These are phyloP conservation scores for Pelagia noctiluca DNA, from an alignment of 30 jellyfish, hydroid and myxozoan genomes.

Conservation along the genomic window DNA sequence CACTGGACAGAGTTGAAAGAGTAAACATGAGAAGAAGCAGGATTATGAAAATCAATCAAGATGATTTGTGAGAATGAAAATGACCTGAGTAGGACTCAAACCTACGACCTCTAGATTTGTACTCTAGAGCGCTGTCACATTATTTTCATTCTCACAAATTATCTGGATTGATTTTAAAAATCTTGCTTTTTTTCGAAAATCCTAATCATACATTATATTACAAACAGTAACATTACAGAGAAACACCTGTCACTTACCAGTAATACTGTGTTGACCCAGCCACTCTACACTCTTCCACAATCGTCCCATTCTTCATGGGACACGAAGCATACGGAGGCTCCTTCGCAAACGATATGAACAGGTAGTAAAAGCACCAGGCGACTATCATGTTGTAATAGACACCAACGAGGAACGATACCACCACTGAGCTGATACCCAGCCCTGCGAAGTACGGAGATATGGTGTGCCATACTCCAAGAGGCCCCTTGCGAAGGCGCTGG, in stretches of 20 bases:
- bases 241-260: constrained; percentile 49
- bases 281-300: constrained; percentile 79
- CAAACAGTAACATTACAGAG: background rate
- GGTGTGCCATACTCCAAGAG: constrained; percentile 88
- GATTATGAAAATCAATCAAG: no score
- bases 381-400: constrained; percentile 93
- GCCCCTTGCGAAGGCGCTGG: constrained; percentile 98
- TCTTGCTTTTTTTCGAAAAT: no score
- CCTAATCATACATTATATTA: background rate
- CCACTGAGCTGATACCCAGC: constrained; percentile 88
- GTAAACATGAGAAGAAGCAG: no score
- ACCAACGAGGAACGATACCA: constrained; percentile 91
- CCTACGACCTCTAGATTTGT: no score
- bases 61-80: no score
- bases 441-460: constrained; percentile 86
- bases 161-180: no score
- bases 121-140: no score
- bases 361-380: constrained; percentile 91
- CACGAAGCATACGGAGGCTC: constrained; percentile 83
- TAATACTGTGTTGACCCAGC: constrained; percentile 90
- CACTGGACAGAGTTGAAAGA: no score
- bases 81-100: no score
- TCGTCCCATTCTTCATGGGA: constrained; percentile 70
- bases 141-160: no score
- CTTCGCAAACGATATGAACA: constrained; percentile 83